A percentile compares a stretch with the other conserved stretches of the same genome.
Conservation (phyloP, 2,113 vertebrate species). For the Syrrhaptes paradoxus region DNA sequence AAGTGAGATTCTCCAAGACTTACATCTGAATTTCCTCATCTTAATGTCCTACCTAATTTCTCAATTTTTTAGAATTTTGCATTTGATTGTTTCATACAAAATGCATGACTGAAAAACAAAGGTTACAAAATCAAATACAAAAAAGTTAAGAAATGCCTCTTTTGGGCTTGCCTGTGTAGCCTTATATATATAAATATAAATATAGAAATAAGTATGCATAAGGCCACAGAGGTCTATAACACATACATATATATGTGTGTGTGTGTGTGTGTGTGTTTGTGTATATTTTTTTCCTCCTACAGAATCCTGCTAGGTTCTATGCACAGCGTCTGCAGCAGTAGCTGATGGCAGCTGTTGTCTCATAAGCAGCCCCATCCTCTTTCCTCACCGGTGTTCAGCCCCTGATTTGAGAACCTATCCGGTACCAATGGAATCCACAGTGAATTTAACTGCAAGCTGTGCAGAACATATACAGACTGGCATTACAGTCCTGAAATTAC, state of each 20-base stretch:
- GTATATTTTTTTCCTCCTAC: background rate
- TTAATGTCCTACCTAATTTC: background rate
- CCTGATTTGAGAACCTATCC: background rate
- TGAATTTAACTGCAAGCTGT: background rate
- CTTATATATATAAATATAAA: background rate
- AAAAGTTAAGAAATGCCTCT: background rate
- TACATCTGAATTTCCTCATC: background rate
- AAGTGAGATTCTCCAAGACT: background rate
- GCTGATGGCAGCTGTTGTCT: background rate
- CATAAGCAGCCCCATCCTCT: background rate
- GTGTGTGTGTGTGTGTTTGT: background rate
- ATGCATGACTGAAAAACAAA: background rate
- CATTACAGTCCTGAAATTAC: background rate
- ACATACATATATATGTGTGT: too few species aligned
- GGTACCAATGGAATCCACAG: background rate
- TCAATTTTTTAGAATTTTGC: background rate
- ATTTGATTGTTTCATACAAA: background rate
- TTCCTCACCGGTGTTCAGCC: background rate
- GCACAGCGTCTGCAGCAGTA: background rate
- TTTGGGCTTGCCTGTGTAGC: background rate
- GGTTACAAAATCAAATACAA: background rate
- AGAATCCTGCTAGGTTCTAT: background rate
- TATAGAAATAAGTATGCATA: background rate
- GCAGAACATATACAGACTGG: background rate
- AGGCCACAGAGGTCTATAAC: background rate